Evolutionary conservation across 2,113 vertebrate species (phyloP).

Genomic region (Beaufortia kweichowensis): DNA sequence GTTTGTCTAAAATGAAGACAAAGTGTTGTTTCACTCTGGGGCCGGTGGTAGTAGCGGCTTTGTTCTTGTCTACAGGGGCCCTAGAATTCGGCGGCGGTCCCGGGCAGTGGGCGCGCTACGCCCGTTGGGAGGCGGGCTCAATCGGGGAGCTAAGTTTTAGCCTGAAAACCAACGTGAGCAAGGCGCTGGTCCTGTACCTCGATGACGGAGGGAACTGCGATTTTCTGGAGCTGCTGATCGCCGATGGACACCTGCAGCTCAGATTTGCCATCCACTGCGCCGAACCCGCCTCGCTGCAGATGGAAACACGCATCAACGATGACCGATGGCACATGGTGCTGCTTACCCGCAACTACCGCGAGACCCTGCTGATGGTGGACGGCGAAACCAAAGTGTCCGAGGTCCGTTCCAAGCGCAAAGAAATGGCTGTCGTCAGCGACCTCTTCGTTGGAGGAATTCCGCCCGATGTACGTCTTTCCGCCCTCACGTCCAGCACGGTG

Average conservation of each 20-base stretch:
- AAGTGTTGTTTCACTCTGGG: constrained; percentile 63
- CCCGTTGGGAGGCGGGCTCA: constrained; percentile 85
- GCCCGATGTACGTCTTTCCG: constrained; percentile 87
- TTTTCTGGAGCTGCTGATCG: constrained; percentile 88
- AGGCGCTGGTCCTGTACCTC: constrained; percentile 87
- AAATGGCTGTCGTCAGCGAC: constrained; percentile 90
- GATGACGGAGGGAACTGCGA: constrained; percentile 94
- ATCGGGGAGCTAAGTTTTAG: constrained; percentile 90
- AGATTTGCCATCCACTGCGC: constrained; percentile 91
- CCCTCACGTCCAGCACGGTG: constrained; percentile 87
- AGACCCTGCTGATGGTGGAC: constrained; percentile 86
- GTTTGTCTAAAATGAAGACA: constrained; percentile 61
- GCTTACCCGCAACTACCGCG: constrained; percentile 85
- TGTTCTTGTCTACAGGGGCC: constrained; percentile 59
- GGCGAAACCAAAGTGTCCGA: constrained; percentile 83
- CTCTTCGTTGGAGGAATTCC: constrained; percentile 91
- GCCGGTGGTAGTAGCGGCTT: constrained; percentile 62
- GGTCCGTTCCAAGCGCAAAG: constrained; percentile 87
- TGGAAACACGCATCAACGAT: constrained; percentile 81
- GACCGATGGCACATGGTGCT: constrained; percentile 93
- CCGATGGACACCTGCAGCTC: constrained; percentile 81
- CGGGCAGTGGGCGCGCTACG: constrained; percentile 91
- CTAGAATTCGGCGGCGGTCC: constrained; percentile 88
- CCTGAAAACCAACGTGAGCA: constrained; percentile 85
- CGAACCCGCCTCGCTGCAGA: constrained; percentile 81